Evolutionary conservation across 2,797 vertebrate species (phyloP), one percentile per base, ranked within the genome.

Genomic region (Gadopsis bispinosus): DNA sequence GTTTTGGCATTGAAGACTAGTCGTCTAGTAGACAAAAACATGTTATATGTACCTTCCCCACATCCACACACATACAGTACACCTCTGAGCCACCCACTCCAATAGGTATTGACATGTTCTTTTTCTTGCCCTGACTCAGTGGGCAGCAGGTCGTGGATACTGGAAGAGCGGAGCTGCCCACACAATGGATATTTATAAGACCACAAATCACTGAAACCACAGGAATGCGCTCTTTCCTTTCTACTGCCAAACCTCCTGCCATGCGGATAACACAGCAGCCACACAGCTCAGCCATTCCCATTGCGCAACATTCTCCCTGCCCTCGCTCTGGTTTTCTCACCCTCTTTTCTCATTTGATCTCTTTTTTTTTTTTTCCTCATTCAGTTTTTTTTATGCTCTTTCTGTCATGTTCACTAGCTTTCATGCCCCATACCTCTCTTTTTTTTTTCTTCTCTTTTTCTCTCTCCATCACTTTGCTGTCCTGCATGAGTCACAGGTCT

Each of bases 141-240:
- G 89, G 90, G 91, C 92, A 83, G 88, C 88, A 85, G 92, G 85
- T 89, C 80, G 61, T 79, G 79, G 88, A 89, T 89, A 73, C 86
- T 91, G 91, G 79, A 88, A 83, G 83, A 89, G 87, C 68, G n/a
- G 70, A 83, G 65, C 91, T 87, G 81, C 95, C 95, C 93, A 94
- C 95, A 90, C 92, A 75, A 81, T 88, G 69, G 89, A 90, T 94
- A 95, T 96, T 95, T 94, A 93, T 95, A 95, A 90, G 83, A 88
- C 89, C 87, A 79, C 88, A 93, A 92, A 92, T 92, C 89, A 87
- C 75, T 80, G 79, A 86, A 91, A 87, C 91, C 88, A 66, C 90
- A 84, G 87, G 87, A 91, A 90, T 85, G 83, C 74, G 69, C 82
- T 80, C 84, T 89, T 89, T 90, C 81, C 81, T 89, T 87, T 81